Percentiles rank a stretch among this genome's conserved stretches.
These are phyloP conservation scores for Deroptyus accipitrinus DNA, from an alignment of 2,113 vertebrate genomes.

Conservation along the genomic window DNA sequence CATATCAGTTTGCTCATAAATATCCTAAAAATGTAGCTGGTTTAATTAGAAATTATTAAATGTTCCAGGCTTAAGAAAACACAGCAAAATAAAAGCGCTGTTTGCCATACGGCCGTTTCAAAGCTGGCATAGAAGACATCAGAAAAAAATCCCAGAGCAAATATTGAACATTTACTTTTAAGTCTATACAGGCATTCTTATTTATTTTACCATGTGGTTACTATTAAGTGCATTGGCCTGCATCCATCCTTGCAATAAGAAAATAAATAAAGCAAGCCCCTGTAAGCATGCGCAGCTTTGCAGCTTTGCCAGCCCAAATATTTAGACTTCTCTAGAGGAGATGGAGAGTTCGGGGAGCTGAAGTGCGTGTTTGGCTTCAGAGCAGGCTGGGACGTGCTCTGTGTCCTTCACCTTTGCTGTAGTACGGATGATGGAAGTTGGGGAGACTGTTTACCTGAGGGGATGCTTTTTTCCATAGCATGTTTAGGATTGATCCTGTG, in stretches of 20 bases:
- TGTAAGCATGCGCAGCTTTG: slow-evolving; percentile 48
- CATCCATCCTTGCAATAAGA: slow-evolving; percentile 15
- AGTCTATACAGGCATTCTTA: slow-evolving; percentile 52
- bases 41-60: slow-evolving; percentile 59
- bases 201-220: slow-evolving; percentile 69
- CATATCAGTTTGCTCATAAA: neutral
- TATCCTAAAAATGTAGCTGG: slow-evolving; percentile 36
- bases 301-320: slow-evolving; percentile 57
- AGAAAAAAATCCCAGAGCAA: slow-evolving; percentile 5
- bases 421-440: neutral
- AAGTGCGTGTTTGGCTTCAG: neutral
- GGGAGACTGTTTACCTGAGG: rapidly evolving
- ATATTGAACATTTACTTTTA: slow-evolving; percentile 60
- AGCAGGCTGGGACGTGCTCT: neutral
- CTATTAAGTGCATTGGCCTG: slow-evolving; percentile 60
- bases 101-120: slow-evolving; percentile 34
- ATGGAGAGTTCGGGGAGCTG: neutral
- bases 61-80: slow-evolving; percentile 30
- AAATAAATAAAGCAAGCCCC: neutral
- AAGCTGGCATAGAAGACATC: slow-evolving; percentile 18
- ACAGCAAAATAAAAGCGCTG: neutral
- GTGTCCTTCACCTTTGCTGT: neutral
- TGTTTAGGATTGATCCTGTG: neutral
- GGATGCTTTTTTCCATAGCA: neutral
- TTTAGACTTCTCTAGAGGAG: slow-evolving; percentile 35